Conservation (phyloP, 1,140 invertebrate species). For the Magallana angulata region DNA sequence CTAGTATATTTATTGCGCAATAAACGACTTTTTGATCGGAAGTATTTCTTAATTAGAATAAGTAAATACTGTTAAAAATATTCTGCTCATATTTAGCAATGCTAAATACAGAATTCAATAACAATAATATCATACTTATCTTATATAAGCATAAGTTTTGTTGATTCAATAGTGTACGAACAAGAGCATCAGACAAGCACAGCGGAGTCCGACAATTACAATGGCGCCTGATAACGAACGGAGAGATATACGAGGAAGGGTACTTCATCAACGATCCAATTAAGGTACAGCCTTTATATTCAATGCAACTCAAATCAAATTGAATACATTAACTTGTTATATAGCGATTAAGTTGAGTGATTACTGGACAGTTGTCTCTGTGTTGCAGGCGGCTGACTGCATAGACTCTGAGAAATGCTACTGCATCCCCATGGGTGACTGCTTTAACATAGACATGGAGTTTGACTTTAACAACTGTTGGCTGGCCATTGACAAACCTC, state of each 20-base stretch:
- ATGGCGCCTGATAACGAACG: not conserved
- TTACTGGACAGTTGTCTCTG: not conserved
- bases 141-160: not conserved
- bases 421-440: constrained; percentile 47
- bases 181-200: not conserved
- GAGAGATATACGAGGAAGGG: not conserved
- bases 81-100: too few species aligned
- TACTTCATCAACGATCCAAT: not conserved
- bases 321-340: too few species aligned
- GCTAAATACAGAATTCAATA: too few species aligned
- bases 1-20: too few species aligned
- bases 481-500: not conserved
- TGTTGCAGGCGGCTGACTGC: constrained; percentile 23
- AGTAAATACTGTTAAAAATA: too few species aligned
- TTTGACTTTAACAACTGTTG: constrained; percentile 50
- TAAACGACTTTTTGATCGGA: too few species aligned
- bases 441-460: constrained; percentile 16
- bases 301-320: too few species aligned
- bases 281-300: not conserved
- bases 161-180: not conserved
- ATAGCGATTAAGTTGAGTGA: too few species aligned
- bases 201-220: not conserved
- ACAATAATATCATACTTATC: too few species aligned
- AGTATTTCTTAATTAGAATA: too few species aligned
- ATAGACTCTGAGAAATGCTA: constrained; percentile 42